Conservation (phyloP, 2,113 vertebrate species). For the Vimba vimba region DNA sequence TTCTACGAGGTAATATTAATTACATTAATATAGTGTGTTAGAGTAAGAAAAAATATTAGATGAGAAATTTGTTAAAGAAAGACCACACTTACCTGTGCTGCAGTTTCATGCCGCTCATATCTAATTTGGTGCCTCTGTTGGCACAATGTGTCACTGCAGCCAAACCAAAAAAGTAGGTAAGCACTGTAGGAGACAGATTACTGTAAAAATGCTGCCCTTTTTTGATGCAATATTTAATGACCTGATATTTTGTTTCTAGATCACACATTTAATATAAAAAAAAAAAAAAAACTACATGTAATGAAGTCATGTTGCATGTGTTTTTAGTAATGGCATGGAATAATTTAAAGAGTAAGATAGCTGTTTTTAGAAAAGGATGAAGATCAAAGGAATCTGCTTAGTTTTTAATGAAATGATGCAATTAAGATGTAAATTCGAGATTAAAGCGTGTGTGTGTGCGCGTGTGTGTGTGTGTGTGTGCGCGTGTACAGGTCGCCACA, state of each 20-base stretch:
- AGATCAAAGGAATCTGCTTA: not conserved
- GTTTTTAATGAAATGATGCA: conserved; percentile 3
- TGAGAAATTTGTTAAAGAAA: not conserved
- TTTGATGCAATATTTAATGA: not conserved
- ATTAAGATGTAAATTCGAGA: conserved; percentile 1
- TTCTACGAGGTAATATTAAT: not conserved
- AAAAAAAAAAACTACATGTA: not conserved
- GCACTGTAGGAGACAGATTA: not conserved
- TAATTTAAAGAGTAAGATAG: not conserved
- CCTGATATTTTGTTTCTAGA: not conserved
- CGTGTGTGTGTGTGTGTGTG: no score
- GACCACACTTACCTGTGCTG: not conserved
- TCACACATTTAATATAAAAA: not conserved
- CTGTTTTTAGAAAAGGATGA: not conserved
- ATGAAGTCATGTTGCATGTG: not conserved
- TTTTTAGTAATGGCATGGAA: not conserved
- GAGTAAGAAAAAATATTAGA: not conserved
- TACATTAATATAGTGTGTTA: not conserved
- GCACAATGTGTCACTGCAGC: not conserved
- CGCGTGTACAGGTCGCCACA: no score
- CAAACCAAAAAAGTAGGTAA: not conserved
- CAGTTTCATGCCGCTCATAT: not conserved
- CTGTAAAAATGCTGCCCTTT: not conserved
- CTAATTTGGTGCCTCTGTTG: not conserved
- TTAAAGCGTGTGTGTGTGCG: not conserved